Conservation (phyloP, 2,797 vertebrate genomes). For the Squalus acanthias region DNA sequence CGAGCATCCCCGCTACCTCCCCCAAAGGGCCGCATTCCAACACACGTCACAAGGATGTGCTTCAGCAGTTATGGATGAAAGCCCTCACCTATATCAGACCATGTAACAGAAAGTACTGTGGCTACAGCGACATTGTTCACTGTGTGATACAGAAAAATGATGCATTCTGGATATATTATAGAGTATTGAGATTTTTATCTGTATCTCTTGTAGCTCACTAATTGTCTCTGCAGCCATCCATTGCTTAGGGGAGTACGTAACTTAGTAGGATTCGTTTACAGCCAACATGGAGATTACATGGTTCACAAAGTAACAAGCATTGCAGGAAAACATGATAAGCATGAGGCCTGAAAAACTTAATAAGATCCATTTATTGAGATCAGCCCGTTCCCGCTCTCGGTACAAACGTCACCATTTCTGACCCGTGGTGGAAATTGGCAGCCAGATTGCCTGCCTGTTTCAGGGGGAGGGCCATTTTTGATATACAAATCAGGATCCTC, state of each 20-base stretch:
- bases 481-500: background rate
- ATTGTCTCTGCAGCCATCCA: background rate
- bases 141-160: background rate
- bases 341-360: background rate
- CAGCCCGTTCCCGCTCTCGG: background rate
- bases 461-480: background rate
- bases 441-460: background rate
- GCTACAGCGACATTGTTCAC: background rate
- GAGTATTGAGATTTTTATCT: background rate
- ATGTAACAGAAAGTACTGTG: background rate
- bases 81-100: background rate
- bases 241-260: background rate
- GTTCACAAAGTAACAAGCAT: background rate
- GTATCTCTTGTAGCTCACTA: background rate
- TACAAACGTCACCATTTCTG: background rate
- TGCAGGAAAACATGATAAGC: background rate
- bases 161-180: background rate
- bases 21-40: background rate
- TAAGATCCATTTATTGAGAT: background rate
- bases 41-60: background rate
- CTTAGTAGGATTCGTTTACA: background rate
- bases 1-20: background rate
- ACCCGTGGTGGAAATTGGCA: background rate
- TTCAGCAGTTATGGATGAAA: background rate
- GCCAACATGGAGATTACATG: background rate